These are phyloP conservation scores for Hydrozoanthus gracilis DNA, from an alignment of 92 coral and sea anemone species.

Conservation along the genomic window DNA sequence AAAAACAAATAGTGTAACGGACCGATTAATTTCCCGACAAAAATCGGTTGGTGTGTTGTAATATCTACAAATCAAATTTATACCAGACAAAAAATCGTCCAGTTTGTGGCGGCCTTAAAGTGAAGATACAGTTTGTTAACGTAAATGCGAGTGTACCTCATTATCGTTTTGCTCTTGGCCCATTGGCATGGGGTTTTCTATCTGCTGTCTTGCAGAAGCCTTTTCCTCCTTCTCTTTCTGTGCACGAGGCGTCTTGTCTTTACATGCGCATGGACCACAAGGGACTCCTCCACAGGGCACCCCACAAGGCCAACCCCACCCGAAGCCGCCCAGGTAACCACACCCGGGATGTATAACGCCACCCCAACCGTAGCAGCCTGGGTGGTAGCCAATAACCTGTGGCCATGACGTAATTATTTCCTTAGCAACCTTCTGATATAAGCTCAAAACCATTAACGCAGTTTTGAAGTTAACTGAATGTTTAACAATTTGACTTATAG, in stretches of 20 bases:
- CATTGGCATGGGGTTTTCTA: constrained; percentile 61
- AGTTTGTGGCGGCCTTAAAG: too few species aligned
- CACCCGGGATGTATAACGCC: constrained; percentile 83
- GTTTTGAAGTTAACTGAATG: background rate
- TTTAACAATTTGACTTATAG: background rate
- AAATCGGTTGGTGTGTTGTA: too few species aligned
- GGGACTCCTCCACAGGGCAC: constrained; percentile 48
- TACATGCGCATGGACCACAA: constrained; percentile 67
- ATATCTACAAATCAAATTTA: too few species aligned
- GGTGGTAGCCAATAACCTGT: constrained; percentile 90
- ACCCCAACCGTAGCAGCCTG: constrained; percentile 96
- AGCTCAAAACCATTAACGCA: background rate
- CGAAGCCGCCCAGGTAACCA: constrained; percentile 66
- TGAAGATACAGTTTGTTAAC: background rate
- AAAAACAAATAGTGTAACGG: too few species aligned
- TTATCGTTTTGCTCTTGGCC: background rate
- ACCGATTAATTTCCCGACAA: too few species aligned
- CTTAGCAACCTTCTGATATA: background rate
- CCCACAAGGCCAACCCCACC: constrained; percentile 54
- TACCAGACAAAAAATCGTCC: too few species aligned
- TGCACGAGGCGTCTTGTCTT: constrained; percentile 54
- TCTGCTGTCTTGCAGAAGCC: constrained; percentile 74
- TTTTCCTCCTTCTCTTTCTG: constrained; percentile 61
- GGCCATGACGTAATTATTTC: constrained; percentile 46
- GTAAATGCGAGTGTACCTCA: background rate